phyloP scores from a whole-genome alignment of 2,113 vertebrate genomes.

The Vulpes lagopus region DNA sequence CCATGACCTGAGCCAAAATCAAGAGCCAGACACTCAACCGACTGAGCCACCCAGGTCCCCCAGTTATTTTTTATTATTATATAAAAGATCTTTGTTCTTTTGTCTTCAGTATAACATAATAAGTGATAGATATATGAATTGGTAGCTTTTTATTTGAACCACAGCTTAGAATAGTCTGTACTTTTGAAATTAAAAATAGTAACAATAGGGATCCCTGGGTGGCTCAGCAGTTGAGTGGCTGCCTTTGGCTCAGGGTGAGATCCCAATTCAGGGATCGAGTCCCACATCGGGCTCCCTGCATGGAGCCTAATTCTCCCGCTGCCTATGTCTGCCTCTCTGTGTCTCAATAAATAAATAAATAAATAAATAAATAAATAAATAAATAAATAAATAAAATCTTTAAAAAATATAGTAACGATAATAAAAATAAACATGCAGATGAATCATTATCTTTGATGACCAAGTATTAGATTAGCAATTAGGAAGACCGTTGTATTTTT shows the following conservation, averaged over 20 bases:
- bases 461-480: background rate
- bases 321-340: too few species aligned
- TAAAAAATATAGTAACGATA: background rate
- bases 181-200: constrained; percentile 31
- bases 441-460: background rate
- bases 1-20: background rate
- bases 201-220: background rate
- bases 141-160: background rate
- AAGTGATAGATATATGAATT: background rate
- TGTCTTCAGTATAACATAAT: background rate
- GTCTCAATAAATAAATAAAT: too few species aligned
- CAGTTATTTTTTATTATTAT: background rate
- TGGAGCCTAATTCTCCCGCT: too few species aligned
- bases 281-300: too few species aligned
- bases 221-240: too few species aligned
- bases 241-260: too few species aligned
- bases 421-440: background rate
- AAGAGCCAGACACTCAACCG: background rate
- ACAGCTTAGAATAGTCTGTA: background rate
- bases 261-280: too few species aligned
- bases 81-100: background rate
- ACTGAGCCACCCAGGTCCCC: background rate
- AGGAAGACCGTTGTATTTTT: constrained; percentile 1
- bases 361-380: too few species aligned
- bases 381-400: too few species aligned